Base-by-base conservation (phyloP, 2,797 vertebrate species). In the Tinamus major region DNA sequence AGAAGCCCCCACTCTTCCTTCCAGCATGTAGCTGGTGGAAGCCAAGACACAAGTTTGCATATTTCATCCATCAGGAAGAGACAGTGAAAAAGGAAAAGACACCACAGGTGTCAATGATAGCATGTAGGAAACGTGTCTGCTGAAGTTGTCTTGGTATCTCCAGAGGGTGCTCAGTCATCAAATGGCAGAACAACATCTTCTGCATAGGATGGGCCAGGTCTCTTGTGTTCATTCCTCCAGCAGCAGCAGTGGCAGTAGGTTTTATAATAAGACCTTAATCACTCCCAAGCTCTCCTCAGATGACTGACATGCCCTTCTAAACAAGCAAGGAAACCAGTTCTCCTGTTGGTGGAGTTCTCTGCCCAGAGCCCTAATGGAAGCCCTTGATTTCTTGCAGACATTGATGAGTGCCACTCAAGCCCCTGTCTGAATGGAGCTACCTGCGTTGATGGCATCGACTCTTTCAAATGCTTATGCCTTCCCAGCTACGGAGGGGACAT, bases 401-500 rank as follows among this genome's bases (percentile, higher is more conserved):
- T 98, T 96, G 99, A 99, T 97, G 98, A 98, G 97, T 99, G 99
- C 98, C 97, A 98, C 96, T 97, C 99, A 98, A 99, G 98, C 97
- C 99, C 99, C 97, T 99, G 99, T 97, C 97, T 98, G 99, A 99
- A 99, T 93, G 99, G 99, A 99, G 99, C 98, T 97, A 99, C 99
- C 98, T 99, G 99, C 98, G 96, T 97, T 97, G 99, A 99, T 97
- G 98, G 97, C 93, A 98, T 98, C 97, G 98, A 98, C 98, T 98
- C 98, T 98, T 99, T 98, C 99, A 99, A 98, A 99, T 99, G 99
- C 98, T 99, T 99, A 98, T 99, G 99, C 98, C 99, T 99, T 98
- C 99, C 99, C 98, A 99, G 99, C 99, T 99, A 99, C 97, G 98
- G 98, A 99, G 99, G 99, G 97, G 96, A 98, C 98, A 98, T 96